These are phyloP conservation scores for Lipophrys pholis DNA, from an alignment of 2,113 vertebrate genomes.

Conservation along the genomic window DNA sequence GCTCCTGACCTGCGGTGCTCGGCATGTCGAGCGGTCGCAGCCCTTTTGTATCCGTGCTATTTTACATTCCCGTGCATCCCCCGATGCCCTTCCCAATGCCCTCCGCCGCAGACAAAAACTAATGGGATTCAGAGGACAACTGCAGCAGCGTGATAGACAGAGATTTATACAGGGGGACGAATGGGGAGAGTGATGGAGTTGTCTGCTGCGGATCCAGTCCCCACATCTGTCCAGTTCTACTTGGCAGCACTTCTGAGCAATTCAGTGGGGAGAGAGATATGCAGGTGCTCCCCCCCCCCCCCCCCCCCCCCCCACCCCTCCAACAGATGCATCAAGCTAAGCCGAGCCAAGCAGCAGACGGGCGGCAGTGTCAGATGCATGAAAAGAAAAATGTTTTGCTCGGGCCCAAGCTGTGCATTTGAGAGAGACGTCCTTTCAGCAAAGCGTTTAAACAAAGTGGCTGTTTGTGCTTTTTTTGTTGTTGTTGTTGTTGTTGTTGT, in stretches of 20 bases:
- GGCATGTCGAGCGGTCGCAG: constrained; percentile 27
- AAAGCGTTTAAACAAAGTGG: constrained; percentile 50
- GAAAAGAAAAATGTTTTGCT: constrained; percentile 74
- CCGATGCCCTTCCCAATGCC: constrained; percentile 57
- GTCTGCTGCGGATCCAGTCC: constrained; percentile 70
- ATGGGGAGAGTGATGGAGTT: constrained; percentile 74
- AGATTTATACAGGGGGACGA: constrained; percentile 73
- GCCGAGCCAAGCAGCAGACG: constrained; percentile 66
- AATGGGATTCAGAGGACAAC: constrained; percentile 70
- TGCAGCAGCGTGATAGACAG: constrained; percentile 67
- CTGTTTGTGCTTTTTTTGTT: constrained; percentile 51
- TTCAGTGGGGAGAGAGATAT: constrained; percentile 74
- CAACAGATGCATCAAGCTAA: constrained; percentile 76
- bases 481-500: too few relatives aligned
- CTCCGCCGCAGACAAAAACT: constrained; percentile 65
- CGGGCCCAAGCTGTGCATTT: constrained; percentile 54
- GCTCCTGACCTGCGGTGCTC: constrained; percentile 47
- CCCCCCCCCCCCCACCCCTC: constrained; percentile 6
- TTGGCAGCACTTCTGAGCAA: constrained; percentile 77
- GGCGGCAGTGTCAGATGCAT: constrained; percentile 59
- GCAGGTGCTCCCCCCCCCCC: constrained; percentile 62
- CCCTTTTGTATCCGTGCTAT: constrained; percentile 22
- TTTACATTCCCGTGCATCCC: constrained; percentile 15
- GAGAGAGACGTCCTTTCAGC: constrained; percentile 41
- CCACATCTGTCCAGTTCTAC: constrained; percentile 78